These are phyloP conservation scores for Imbricaverruca yamaguchii DNA, from an alignment of 2,888 invertebrate genomes.

Conservation along the genomic window DNA sequence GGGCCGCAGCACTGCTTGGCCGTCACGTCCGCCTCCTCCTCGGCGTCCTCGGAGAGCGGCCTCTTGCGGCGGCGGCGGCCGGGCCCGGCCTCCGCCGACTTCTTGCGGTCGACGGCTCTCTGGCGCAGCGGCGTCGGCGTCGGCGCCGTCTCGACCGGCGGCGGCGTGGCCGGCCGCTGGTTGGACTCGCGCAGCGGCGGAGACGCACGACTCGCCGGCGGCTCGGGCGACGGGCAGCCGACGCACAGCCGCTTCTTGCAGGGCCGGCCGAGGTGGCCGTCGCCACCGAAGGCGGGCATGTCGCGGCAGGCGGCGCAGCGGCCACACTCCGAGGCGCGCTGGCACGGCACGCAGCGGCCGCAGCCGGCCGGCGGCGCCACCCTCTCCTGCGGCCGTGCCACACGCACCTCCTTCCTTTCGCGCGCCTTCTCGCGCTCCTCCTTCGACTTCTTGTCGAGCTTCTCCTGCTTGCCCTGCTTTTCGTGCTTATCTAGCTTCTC, in stretches of 20 bases:
- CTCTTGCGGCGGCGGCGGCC: neutral
- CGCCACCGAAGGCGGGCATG: slow-evolving; percentile 45
- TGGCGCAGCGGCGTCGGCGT: too few relatives aligned
- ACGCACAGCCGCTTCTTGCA: slow-evolving; percentile 40
- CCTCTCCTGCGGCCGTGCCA: neutral
- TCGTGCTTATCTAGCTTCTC: slow-evolving; percentile 27
- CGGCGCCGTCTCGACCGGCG: neutral
- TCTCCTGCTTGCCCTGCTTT: slow-evolving; percentile 24
- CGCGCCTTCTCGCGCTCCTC: neutral
- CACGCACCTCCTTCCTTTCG: neutral
- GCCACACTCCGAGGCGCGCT: slow-evolving; percentile 60
- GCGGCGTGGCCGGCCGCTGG: neutral
- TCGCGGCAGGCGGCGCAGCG: slow-evolving; percentile 54
- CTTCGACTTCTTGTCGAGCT: slow-evolving; percentile 26
- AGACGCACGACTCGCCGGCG: neutral
- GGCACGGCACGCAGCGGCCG: slow-evolving; percentile 67
- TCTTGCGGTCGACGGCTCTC: neutral
- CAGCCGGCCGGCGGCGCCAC: slow-evolving; percentile 46
- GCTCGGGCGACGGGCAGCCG: slow-evolving; percentile 24
- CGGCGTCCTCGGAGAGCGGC: neutral
- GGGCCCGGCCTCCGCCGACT: neutral
- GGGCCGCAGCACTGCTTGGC: slow-evolving; percentile 80
- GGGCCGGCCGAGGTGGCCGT: slow-evolving; percentile 45
- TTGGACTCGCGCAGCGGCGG: slow-evolving; percentile 24
- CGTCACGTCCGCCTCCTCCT: neutral